Base-by-base conservation (phyloP, 2,888 invertebrate genomes). In the Tipula lateralis region DNA sequence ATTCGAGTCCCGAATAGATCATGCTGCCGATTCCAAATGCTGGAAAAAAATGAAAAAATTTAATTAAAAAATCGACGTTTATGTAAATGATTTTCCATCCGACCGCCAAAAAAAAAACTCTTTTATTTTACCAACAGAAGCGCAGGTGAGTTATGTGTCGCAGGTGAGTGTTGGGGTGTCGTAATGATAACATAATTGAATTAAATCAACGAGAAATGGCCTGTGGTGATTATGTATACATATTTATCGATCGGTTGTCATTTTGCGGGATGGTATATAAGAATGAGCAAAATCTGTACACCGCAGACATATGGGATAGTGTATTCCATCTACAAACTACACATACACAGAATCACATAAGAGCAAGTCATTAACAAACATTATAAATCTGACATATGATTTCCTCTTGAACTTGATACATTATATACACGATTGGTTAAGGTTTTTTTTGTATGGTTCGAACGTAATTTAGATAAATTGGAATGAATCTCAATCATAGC, bases 1-100 rank as follows among this genome's bases (percentile, higher is more conserved):
- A 97, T 91, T 97, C 97, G 86, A 99, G 91, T 0, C 98, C 97
- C 1, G 97, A 97, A 91, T 98, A 98, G 86, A 99, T 98, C 97
- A 99, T 97, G 87, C 97, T 97, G 32, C 98, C 98, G 87, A 98
- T 96, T 12, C 98, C 98, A 89, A 99, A 99, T 5, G 97, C 98
- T 97, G 91, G 12, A 91, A 91, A 86, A 84, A 84, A 85, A 81
- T 4, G 7, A 82, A 29, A 82, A 16, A 82, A 82, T 82, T 82
- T 82, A 82, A 32, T 82, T 82, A 66, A 66, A 66, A 66, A n/a
- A n/a, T n/a, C n/a, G n/a, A n/a, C n/a, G 9, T 66, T 24, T n/a
- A 6, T 7, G 50, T 39, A 3, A 6, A 66, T 66, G 66, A 44
- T 44, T 66, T 66, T 66, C n/a, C n/a, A 66, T 66, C 24, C 19